phyloP scores from a whole-genome alignment of 2,888 invertebrate genomes.

The Sclerodermus sp. region DNA sequence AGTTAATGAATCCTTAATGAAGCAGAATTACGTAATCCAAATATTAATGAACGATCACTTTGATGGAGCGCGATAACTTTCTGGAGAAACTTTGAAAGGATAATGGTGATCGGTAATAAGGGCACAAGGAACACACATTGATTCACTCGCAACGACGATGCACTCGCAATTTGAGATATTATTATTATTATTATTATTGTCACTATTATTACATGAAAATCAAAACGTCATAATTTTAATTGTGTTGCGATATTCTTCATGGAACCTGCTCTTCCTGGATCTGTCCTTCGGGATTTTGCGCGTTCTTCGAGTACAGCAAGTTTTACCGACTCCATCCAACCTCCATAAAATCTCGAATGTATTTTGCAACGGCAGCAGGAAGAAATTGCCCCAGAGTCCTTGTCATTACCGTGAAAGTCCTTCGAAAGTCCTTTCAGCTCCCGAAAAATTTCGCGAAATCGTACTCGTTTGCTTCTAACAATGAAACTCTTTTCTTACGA shows the following conservation, averaged over 20 bases:
- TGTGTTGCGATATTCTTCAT: neutral
- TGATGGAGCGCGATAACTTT: too few relatives aligned
- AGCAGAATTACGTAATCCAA: too few relatives aligned
- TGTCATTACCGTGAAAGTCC: constrained; percentile 27
- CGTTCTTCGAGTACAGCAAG: constrained; percentile 23
- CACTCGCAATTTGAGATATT: too few relatives aligned
- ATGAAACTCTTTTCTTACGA: constrained; percentile 17
- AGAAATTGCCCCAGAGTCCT: constrained; percentile 28
- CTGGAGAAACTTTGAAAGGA: too few relatives aligned
- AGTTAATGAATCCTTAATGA: too few relatives aligned
- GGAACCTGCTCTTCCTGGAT: constrained; percentile 8
- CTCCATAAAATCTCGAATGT: constrained; percentile 38
- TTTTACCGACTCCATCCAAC: constrained; percentile 28
- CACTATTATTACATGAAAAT: constrained; percentile 1
- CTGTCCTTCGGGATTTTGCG: constrained; percentile 21
- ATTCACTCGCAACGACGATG: too few relatives aligned
- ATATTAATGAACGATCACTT: too few relatives aligned
- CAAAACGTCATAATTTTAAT: neutral
- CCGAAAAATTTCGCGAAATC: constrained; percentile 26
- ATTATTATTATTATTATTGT: too few relatives aligned
- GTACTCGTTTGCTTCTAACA: constrained; percentile 23
- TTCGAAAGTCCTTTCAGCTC: constrained; percentile 21
- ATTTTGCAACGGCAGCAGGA: constrained; percentile 39
- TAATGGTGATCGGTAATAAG: too few relatives aligned
- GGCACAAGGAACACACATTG: too few relatives aligned